Base-by-base conservation (phyloP, 2,888 invertebrate genomes). In the Agrochola circellaris region DNA sequence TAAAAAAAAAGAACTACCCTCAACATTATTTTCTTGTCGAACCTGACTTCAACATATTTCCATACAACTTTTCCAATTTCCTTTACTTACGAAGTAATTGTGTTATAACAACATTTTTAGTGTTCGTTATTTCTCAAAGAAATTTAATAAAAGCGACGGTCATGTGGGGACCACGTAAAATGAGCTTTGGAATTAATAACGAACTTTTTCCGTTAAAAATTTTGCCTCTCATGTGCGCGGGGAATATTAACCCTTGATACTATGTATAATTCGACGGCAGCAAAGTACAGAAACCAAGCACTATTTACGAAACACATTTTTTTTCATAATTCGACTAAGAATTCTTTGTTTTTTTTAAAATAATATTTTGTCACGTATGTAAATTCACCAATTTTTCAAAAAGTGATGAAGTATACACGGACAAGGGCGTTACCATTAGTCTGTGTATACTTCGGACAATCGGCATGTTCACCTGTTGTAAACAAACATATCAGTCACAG, bases 91-190 rank as follows among this genome's bases (percentile, higher is more conserved):
- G 51, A 67, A 88, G 85, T 87, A 85, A 88, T 87, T 82, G 88
- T 84, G 77, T 88, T 84, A 83, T 80, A 87, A 84, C 70, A 84
- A 69, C 77, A 82, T 83, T 88, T 88, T 84, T 87, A 88, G 87
- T 88, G 87, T 75, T 68, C 77, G 75, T 84, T 86, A 85, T 88
- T 89, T 82, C 77, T 77, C 83, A 79, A 88, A 89, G 89, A 88
- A 88, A 89, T 88, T 88, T 88, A 89, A 88, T 88, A 88, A 79
- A 82, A 86, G 71, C 83, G 77, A 73, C 88, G 79, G 82, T 87
- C 88, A 88, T 89, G 80, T 89, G 89, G 85, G 85, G 84, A 85
- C 85, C 75, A 81, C 82, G 81, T 88, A 89, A 88, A 89, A 88
- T 81, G 81, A 79, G 83, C 80, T 85, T 76, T 34, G 72, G 83